Evolutionary conservation across 1,140 invertebrate species (phyloP).

Genomic region (Hermetia illucens): DNA sequence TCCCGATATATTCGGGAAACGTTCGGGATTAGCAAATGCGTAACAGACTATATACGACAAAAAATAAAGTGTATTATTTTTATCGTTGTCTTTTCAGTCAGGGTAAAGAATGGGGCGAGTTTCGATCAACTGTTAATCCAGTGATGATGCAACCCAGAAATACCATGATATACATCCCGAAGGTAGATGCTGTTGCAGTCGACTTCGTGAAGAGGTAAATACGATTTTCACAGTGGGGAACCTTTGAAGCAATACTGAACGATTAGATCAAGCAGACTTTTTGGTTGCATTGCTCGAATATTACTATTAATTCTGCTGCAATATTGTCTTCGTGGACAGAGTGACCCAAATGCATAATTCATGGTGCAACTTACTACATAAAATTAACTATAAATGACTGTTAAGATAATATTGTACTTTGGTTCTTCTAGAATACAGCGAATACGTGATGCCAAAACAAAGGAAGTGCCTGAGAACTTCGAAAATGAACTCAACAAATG

Average conservation of each 20-base stretch:
- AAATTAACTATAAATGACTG: not conserved
- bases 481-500: conserved; percentile 8
- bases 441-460: conserved; percentile 4
- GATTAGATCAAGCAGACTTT: no score
- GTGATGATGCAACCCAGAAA: conserved; percentile 8
- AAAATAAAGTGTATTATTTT: not conserved
- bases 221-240: no score
- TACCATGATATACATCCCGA: conserved; percentile 5
- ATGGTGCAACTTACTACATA: no score
- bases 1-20: conserved; percentile 7
- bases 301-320: not conserved
- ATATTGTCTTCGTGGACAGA: no score
- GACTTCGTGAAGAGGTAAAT: conserved; percentile 6
- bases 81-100: conserved; percentile 1
- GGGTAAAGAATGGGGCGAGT: conserved; percentile 8
- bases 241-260: no score
- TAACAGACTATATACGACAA: no score
- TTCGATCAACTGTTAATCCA: conserved; percentile 9
- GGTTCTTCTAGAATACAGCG: conserved; percentile 1
- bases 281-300: not conserved
- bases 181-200: conserved; percentile 3
- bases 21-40: conserved; percentile 2
- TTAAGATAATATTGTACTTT: no score
- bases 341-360: no score
- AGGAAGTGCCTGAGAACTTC: conserved; percentile 7